Percentiles rank a stretch among this genome's conserved stretches.
phyloP scores from a whole-genome alignment of 2,888 invertebrate species.

The Stramonita haemastoma region DNA sequence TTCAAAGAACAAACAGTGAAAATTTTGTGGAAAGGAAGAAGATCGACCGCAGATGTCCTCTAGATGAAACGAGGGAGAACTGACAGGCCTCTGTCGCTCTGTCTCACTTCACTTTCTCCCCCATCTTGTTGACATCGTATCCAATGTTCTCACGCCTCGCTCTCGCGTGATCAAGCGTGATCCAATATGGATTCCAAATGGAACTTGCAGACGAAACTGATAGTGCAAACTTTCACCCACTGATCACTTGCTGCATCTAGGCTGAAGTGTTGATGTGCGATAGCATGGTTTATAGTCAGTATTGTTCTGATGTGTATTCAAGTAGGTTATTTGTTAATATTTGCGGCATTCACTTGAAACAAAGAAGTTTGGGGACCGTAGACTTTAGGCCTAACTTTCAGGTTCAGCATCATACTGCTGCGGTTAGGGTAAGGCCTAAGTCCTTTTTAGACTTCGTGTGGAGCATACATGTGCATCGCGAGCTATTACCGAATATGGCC shows the following conservation, averaged over 20 bases:
- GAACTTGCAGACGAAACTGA: slow-evolving; percentile 23
- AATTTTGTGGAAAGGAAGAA: slow-evolving; percentile 32
- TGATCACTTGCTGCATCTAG: neutral
- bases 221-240: neutral
- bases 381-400: no score
- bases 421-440: no score
- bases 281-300: neutral
- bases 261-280: neutral
- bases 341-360: no score
- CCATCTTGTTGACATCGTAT: slow-evolving; percentile 56
- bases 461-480: no score
- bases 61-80: neutral
- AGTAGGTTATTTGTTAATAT: no score
- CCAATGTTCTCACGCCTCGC: slow-evolving; percentile 46
- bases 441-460: no score
- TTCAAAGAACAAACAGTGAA: slow-evolving; percentile 43
- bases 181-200: slow-evolving; percentile 46
- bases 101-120: slow-evolving; percentile 36
- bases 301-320: neutral
- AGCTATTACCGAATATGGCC: no score
- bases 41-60: neutral
- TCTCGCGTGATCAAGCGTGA: slow-evolving; percentile 31
- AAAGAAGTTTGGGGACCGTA: no score
- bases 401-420: no score
- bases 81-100: neutral